A percentile compares a stretch with the other conserved stretches of the same genome.
These are phyloP conservation scores for Caenorhabditis becei DNA, from an alignment of 2,888 invertebrate genomes.

Conservation along the genomic window DNA sequence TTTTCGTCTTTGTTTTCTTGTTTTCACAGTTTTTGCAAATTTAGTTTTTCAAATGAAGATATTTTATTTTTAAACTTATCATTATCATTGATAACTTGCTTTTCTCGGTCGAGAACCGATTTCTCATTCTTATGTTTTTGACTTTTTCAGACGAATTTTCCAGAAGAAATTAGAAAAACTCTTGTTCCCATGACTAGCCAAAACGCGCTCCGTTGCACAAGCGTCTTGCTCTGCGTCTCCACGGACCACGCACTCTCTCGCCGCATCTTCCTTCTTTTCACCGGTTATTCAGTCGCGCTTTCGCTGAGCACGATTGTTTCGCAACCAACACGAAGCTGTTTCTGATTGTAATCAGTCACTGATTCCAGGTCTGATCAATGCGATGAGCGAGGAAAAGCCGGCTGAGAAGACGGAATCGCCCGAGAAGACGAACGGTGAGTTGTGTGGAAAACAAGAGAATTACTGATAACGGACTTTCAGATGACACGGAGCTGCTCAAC, in stretches of 20 bases:
- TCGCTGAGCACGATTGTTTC: slow-evolving; percentile 16
- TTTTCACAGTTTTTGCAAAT: slow-evolving; percentile 14
- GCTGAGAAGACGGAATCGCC: neutral
- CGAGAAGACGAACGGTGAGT: slow-evolving; percentile 9
- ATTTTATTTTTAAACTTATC: too few relatives aligned
- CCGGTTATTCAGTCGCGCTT: slow-evolving; percentile 2
- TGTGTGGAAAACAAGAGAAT: neutral
- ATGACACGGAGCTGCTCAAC: slow-evolving; percentile 45
- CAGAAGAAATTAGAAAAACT: neutral
- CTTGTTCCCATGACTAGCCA: neutral
- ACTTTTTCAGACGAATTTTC: slow-evolving; percentile 14
- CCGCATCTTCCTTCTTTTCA: slow-evolving; percentile 1
- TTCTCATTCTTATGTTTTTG: neutral
- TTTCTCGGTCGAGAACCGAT: neutral
- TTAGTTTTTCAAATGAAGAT: neutral
- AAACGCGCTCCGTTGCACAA: slow-evolving; percentile 26
- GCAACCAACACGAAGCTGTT: slow-evolving; percentile 24
- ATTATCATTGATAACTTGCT: too few relatives aligned
- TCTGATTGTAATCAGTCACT: neutral
- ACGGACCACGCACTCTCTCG: slow-evolving; percentile 23
- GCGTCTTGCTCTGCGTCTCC: slow-evolving; percentile 29
- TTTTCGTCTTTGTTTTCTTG: slow-evolving; percentile 10
- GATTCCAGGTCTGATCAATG: neutral
- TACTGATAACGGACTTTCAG: slow-evolving; percentile 9
- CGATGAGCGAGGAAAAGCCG: slow-evolving; percentile 30